Conservation (phyloP, 2,888 invertebrate genomes). For the Choreutis nemorana region DNA sequence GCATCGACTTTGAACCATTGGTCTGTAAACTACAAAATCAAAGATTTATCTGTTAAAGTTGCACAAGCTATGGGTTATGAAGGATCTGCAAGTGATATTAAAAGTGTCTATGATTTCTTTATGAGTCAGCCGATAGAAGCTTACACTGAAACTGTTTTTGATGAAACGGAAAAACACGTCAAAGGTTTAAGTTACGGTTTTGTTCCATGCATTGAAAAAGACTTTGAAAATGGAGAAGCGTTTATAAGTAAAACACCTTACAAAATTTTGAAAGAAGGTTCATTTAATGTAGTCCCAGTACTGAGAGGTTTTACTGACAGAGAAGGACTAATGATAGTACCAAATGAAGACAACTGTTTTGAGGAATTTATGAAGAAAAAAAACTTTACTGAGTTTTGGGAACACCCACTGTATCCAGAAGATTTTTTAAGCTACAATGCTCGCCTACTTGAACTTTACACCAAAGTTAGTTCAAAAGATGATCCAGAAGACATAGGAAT, state of each 20-base stretch:
- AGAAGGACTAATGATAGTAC: constrained; percentile 41
- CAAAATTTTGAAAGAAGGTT: constrained; percentile 33
- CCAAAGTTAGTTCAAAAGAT: constrained; percentile 13
- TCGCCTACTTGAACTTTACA: too few species aligned
- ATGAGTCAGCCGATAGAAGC: constrained; percentile 13
- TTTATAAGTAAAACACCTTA: constrained; percentile 33
- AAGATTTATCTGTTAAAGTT: constrained; percentile 30
- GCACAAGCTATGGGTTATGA: constrained; percentile 13
- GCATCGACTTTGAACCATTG: constrained; percentile 54
- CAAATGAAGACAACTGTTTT: constrained; percentile 17
- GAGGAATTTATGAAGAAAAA: constrained; percentile 18
- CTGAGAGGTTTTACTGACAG: constrained; percentile 53
- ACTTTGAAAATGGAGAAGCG: constrained; percentile 22
- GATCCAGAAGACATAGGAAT: not conserved
- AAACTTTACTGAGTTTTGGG: constrained; percentile 19
- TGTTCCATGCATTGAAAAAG: constrained; percentile 32
- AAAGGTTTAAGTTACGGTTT: constrained; percentile 24
- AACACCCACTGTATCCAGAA: constrained; percentile 15
- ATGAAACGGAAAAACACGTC: constrained; percentile 12
- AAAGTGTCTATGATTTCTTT: constrained; percentile 19
- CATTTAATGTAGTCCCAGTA: constrained; percentile 38
- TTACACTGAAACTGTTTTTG: constrained; percentile 14
- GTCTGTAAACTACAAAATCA: constrained; percentile 39
- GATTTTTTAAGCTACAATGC: constrained; percentile 14
- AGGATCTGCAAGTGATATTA: not conserved